Conservation (phyloP, 2,888 invertebrate species). For the Scaeva pyrastri region DNA sequence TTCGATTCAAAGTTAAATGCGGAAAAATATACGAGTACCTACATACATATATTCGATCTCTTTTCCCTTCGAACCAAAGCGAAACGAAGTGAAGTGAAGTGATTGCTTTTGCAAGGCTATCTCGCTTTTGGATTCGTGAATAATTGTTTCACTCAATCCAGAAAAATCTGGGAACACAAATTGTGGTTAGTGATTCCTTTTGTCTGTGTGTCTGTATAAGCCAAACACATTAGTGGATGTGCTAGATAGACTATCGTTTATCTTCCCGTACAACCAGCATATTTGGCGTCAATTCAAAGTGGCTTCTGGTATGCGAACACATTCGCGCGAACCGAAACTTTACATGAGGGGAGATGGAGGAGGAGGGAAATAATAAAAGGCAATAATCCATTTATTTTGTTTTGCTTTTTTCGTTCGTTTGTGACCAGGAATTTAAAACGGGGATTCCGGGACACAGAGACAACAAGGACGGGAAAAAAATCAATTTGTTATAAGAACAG, state of each 20-base stretch:
- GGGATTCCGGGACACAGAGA: constrained; percentile 45
- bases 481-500: constrained; percentile 68
- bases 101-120: constrained; percentile 34
- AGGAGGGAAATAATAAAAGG: constrained; percentile 61
- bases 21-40: too few species aligned
- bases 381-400: constrained; percentile 66
- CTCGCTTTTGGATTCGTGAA: constrained; percentile 35
- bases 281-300: constrained; percentile 72
- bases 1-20: too few species aligned
- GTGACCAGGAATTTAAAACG: constrained; percentile 71
- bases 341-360: background rate
- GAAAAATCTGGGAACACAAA: constrained; percentile 41
- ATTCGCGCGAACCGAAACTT: constrained; percentile 44
- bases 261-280: constrained; percentile 54
- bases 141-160: constrained; percentile 59
- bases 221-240: constrained; percentile 30
- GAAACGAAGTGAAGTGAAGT: constrained; percentile 2
- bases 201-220: constrained; percentile 6
- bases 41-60: too few species aligned
- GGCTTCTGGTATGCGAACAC: constrained; percentile 66
- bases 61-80: background rate
- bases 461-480: constrained; percentile 41
- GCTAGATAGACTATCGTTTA: constrained; percentile 63
- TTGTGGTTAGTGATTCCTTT: constrained; percentile 24
- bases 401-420: constrained; percentile 38